Evolutionary conservation across 2,113 vertebrate genomes (phyloP).

Genomic region (Mystacornis crossleyi): DNA sequence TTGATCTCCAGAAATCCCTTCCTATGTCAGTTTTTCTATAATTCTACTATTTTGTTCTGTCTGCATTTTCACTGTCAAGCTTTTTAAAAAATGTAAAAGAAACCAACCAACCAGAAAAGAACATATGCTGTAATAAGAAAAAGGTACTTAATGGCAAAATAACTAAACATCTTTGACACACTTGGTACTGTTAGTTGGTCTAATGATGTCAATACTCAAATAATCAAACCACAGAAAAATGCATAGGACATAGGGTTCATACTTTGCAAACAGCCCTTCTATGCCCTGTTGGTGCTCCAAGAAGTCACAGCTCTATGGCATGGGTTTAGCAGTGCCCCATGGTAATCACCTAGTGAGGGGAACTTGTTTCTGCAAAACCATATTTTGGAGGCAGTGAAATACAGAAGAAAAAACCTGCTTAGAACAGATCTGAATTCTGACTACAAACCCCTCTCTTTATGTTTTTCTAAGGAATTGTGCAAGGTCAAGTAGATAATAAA

Average conservation of each 20-base stretch:
- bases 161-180: neutral
- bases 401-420: neutral
- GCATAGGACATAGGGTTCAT: rapidly evolving
- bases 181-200: neutral
- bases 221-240: neutral
- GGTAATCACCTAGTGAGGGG: neutral
- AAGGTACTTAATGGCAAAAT: neutral
- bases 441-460: neutral
- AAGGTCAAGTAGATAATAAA: neutral
- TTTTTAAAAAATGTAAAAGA: neutral
- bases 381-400: neutral
- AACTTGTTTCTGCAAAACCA: neutral
- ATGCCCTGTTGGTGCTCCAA: neutral
- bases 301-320: neutral
- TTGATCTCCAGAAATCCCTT: neutral
- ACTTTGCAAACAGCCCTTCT: neutral
- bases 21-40: neutral
- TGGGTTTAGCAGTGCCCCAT: neutral
- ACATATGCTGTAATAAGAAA: neutral
- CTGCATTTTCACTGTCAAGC: neutral
- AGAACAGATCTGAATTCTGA: neutral
- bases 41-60: neutral
- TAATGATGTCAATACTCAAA: neutral
- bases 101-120: neutral
- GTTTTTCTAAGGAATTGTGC: neutral